Evolutionary conservation across 92 coral and sea anemone genomes (phyloP).

Genomic region (Micromussa lordhowensis): DNA sequence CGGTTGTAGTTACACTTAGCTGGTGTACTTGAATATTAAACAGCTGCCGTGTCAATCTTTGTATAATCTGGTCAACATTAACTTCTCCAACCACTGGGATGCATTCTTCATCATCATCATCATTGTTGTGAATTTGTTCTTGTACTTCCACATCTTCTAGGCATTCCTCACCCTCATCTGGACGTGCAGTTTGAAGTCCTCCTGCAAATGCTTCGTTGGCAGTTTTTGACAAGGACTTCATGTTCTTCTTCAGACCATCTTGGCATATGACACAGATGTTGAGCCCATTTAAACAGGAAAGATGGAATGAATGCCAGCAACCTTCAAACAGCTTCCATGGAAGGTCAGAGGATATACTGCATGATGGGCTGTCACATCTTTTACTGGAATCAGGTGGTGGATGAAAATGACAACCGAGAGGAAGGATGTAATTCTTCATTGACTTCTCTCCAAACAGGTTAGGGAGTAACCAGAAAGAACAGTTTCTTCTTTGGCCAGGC

Average conservation of each 20-base stretch:
- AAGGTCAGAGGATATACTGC: conserved; percentile 14
- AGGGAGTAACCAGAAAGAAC: conserved; percentile 6
- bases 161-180: neutral
- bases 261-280: conserved; percentile 30
- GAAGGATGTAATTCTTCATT: conserved; percentile 24
- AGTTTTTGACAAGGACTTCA: conserved; percentile 3
- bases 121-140: neutral
- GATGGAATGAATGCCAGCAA: conserved; percentile 59
- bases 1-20: too few relatives aligned
- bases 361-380: conserved; percentile 22
- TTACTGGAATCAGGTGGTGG: conserved; percentile 11
- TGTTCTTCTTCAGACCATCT: conserved; percentile 18
- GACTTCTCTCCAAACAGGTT: neutral
- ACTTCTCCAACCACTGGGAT: conserved; percentile 15
- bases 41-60: neutral
- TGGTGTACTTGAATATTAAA: too few relatives aligned
- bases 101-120: conserved; percentile 39
- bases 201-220: conserved; percentile 40
- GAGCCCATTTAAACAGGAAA: neutral
- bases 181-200: neutral
- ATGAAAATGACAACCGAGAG: conserved; percentile 34
- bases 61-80: conserved; percentile 6
- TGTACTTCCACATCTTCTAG: neutral
- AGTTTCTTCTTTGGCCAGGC: conserved; percentile 17
- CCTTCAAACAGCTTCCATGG: conserved; percentile 56